Conservation (phyloP, 2,113 vertebrate species). For the Amblyopsis rosae region DNA sequence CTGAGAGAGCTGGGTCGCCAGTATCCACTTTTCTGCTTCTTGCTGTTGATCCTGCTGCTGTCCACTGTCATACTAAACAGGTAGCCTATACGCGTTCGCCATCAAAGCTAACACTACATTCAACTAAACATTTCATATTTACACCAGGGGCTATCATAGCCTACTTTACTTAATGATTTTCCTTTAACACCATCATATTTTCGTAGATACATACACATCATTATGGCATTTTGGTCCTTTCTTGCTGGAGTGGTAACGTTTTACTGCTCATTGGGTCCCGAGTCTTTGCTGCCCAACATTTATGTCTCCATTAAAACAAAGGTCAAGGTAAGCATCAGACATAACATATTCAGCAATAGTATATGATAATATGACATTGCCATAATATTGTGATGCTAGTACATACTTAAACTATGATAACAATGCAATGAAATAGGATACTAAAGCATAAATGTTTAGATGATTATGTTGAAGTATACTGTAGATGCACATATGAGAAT, state of each 20-base stretch:
- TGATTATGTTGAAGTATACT: not conserved
- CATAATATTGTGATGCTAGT: no score
- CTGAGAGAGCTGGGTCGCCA: conserved; percentile 86
- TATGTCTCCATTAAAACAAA: conserved; percentile 87
- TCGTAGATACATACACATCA: conserved; percentile 88
- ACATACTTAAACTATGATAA: no score
- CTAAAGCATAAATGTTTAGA: no score
- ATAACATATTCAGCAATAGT: no score
- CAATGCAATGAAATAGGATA: no score
- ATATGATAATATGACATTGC: no score
- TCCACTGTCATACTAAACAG: conserved; percentile 88
- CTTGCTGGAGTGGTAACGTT: conserved; percentile 91
- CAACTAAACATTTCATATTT: not conserved
- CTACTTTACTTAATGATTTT: no score
- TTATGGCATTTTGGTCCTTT: conserved; percentile 97
- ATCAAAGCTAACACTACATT: not conserved
- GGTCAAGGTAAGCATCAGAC: conserved; percentile 79
- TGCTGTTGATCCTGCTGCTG: conserved; percentile 80
- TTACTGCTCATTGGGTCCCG: conserved; percentile 88
- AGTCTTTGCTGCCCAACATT: conserved; percentile 91
- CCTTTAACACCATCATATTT: not conserved
- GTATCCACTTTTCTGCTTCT: conserved; percentile 90
- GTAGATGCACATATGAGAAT: not conserved
- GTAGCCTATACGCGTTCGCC: conserved; percentile 58
- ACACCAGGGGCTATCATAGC: no score